phyloP scores from a whole-genome alignment of 2,113 vertebrate species.

The Amphilophus citrinellus region DNA sequence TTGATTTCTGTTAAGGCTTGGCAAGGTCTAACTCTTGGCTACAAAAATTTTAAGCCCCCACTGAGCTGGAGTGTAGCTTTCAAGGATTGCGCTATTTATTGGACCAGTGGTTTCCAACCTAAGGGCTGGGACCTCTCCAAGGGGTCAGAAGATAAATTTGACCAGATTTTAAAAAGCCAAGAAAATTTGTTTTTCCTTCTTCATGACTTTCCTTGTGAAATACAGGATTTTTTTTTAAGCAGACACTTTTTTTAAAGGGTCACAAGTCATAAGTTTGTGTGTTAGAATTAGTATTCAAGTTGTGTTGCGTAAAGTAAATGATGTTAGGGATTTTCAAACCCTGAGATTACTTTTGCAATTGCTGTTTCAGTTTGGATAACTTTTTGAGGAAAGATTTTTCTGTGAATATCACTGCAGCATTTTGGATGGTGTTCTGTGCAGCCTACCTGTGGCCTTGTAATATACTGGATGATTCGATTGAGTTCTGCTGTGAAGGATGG shows the following conservation, averaged over 20 bases:
- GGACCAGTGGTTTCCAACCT: background rate
- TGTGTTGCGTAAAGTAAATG: background rate
- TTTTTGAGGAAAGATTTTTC: background rate
- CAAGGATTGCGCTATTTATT: background rate
- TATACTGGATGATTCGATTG: conserved; percentile 61
- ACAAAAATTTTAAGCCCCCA: conserved; percentile 4
- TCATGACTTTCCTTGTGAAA: background rate
- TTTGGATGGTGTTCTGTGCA: background rate
- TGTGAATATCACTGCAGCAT: background rate
- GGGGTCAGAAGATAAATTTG: background rate
- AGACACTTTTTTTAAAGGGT: background rate
- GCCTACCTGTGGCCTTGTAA: conserved; percentile 76
- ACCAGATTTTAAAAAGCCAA: background rate
- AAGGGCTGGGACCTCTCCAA: background rate
- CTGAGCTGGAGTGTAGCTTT: background rate
- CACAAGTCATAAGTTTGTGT: background rate
- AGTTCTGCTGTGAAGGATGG: conserved; percentile 70
- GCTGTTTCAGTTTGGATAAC: background rate
- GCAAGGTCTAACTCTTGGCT: conserved; percentile 45
- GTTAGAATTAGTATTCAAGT: background rate
- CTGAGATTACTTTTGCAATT: background rate
- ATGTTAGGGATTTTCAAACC: background rate
- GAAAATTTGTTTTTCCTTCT: background rate
- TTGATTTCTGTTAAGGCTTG: conserved; percentile 54
- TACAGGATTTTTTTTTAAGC: background rate